Evolutionary conservation across 2,797 vertebrate genomes (phyloP), one percentile per base, ranked within the genome.

Genomic region (Manis pentadactyla): DNA sequence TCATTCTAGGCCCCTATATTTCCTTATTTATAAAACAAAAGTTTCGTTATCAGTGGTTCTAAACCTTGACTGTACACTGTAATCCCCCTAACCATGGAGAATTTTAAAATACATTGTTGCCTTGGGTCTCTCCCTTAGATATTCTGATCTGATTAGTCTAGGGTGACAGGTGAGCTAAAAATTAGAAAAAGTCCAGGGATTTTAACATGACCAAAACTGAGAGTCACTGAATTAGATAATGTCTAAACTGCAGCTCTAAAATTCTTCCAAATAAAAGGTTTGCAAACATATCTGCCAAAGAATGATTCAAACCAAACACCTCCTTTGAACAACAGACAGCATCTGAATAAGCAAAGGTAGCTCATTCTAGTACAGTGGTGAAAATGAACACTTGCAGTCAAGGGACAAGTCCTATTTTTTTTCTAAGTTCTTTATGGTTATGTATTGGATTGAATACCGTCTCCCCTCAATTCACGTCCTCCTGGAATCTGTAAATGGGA

Each of bases 221-320:
- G 61, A 96, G 75, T 31, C 51, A 78, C 29, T n/a, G n/a, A 94
- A 55, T n/a, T 89, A 71, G 51, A 74, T 63, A 53, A 91, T 71
- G 19, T 51, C 59, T 83, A 78, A 63, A 93, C 59, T 74, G 59
- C 59, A 74, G 17, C 49, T 95, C 51, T 92, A 82, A 87, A 92
- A 82, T 83, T 74, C 27, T 93, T 61, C 46, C 6, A 84, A 11
- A 85, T 31, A 90, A 74, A 79, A 12, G 31, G 51, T 46, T 12
- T 74, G 29, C 27, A 95, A 90, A 92, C 4, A 71, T 59, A 86
- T 81, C 71, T 90, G 53, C 27, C n/a, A 83, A 85, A 75, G 94
- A 93, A 93, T 61, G 59, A 97, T 92, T 83, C 18, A 92, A 93
- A 87, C 77, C 61, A 57, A 94, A 63, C 55, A 23, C 42, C 18